Evolutionary conservation across 2,888 invertebrate genomes (phyloP), one percentile per base, ranked within the genome.

Genomic region (Allolobophora icterica): DNA sequence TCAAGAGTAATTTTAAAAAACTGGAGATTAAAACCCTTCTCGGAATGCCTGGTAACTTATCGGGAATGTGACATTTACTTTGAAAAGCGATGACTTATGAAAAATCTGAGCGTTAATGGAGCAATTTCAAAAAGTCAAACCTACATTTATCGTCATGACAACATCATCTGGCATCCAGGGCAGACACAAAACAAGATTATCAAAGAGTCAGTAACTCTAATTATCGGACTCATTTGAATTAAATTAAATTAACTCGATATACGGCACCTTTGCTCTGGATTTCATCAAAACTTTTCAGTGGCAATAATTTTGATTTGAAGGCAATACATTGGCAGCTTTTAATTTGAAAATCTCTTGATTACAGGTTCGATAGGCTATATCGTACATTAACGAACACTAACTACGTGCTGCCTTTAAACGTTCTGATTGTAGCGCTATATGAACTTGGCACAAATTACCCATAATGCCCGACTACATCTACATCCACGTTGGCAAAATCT

Each of bases 351-450:
- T 3, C n/a, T 71, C 30, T 11, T 17, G 71, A 52, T 52, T 24
- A 52, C 52, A 21, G 21, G 21, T 52, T 52, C 24, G 2, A 52
- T 52, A 15, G n/a, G n/a, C n/a, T 52, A 52, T 52, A 8, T 19
- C 42, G 17, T 17, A 52, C n/a, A n/a, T n/a, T 11, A 71, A n/a
- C 71, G 71, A 71, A n/a, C 71, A 71, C 6, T 11, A 11, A 71
- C 8, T 71, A 71, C 30, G 71, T 71, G 71, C 71, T 71, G 71
- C 71, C 71, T 71, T 71, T n/a, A 71, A n/a, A 71, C 71, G n/a
- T 71, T 71, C 71, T 71, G 71, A 71, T 71, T 71, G 71, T 71
- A 71, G 71, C 71, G 71, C 71, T 71, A 71, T 17, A 71, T 71
- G n/a, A 71, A 30, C 30, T 71, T 3, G 8, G 71, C 71, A 71